A percentile compares a stretch with the other conserved stretches of the same genome.
Evolutionary conservation across 2,888 invertebrate genomes (phyloP).

Genomic region (Platycheirus albimanus): DNA sequence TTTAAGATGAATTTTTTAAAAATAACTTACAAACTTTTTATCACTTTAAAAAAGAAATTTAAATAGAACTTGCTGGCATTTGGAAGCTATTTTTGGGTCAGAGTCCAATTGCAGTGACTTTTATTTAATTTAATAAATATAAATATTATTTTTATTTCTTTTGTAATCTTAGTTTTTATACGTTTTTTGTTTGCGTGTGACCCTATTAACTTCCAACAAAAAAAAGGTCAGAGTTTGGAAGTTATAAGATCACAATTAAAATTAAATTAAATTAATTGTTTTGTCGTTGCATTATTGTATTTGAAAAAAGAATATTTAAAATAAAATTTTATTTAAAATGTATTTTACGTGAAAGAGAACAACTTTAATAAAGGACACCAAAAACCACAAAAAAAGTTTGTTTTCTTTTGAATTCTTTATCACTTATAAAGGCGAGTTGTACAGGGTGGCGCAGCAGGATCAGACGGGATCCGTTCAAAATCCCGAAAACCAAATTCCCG

Average conservation of each 20-base stretch:
- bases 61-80: constrained; percentile 61
- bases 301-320: constrained; percentile 22
- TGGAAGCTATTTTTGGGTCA: constrained; percentile 60
- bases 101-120: constrained; percentile 59
- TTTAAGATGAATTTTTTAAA: too few species aligned
- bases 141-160: too few species aligned
- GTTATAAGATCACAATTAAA: constrained; percentile 51
- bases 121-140: constrained; percentile 29
- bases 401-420: too few species aligned
- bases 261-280: too few species aligned
- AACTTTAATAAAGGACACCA: constrained; percentile 58
- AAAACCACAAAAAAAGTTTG: constrained; percentile 17
- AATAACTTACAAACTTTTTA: too few species aligned
- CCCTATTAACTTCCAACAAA: constrained; percentile 31
- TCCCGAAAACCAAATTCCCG: too few species aligned
- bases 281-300: constrained; percentile 52
- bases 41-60: too few species aligned
- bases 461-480: too few species aligned
- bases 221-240: constrained; percentile 49
- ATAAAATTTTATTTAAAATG: too few species aligned
- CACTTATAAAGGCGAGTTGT: too few species aligned
- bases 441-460: too few species aligned
- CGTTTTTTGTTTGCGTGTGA: constrained; percentile 36
- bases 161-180: background rate
- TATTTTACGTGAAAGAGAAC: constrained; percentile 62